A percentile compares a stretch with the other conserved stretches of the same genome.
These are phyloP conservation scores for Seriola quinqueradiata DNA, from an alignment of 2,113 vertebrate genomes.

Conservation along the genomic window DNA sequence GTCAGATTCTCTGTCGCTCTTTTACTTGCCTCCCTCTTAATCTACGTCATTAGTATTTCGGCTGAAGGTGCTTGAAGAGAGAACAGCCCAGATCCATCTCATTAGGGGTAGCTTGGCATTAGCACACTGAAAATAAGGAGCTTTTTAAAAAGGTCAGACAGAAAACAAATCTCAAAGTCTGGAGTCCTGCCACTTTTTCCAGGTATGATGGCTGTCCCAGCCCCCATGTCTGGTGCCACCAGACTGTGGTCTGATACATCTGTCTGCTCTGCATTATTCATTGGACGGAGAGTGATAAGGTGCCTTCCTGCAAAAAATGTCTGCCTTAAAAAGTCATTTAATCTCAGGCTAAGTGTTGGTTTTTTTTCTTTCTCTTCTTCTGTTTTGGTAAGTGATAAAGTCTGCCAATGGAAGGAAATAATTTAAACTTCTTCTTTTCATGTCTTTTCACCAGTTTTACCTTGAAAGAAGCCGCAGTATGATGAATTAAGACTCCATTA, in stretches of 20 bases:
- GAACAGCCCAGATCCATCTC: conserved; percentile 67
- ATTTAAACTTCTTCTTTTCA: background rate
- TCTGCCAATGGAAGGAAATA: background rate
- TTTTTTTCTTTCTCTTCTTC: background rate
- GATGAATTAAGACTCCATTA: background rate
- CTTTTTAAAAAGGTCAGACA: conserved; percentile 72
- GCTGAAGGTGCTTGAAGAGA: conserved; percentile 42
- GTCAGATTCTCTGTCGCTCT: conserved; percentile 16
- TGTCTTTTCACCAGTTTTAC: background rate
- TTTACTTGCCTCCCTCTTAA: conserved; percentile 34
- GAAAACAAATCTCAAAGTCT: conserved; percentile 64
- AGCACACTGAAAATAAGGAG: conserved; percentile 50
- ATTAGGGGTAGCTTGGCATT: conserved; percentile 62
- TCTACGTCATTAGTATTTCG: conserved; percentile 51
- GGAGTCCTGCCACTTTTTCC: conserved; percentile 48
- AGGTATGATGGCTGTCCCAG: conserved; percentile 58
- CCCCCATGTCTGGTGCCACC: conserved; percentile 55
- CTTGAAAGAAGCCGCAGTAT: background rate
- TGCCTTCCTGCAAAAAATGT: conserved; percentile 26
- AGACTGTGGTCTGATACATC: conserved; percentile 60
- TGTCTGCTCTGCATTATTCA: conserved; percentile 68
- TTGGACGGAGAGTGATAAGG: conserved; percentile 46
- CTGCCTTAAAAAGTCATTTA: conserved; percentile 34
- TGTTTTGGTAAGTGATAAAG: background rate
- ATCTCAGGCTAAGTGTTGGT: background rate